A percentile compares a stretch with the other conserved stretches of the same genome.
phyloP scores from a whole-genome alignment of 2,888 invertebrate species.

The Epistrophe grossulariae region DNA sequence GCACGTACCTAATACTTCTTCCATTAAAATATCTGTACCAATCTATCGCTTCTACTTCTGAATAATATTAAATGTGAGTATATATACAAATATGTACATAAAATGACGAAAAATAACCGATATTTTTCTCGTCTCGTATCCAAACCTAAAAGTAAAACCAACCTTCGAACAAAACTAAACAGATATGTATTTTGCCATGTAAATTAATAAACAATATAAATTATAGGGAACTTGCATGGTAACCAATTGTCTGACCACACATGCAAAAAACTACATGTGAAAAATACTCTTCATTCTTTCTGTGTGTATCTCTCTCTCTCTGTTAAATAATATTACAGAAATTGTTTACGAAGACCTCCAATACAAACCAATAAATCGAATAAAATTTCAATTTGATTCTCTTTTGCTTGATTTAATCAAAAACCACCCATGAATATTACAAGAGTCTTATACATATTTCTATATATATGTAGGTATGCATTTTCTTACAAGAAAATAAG shows the following conservation, averaged over 20 bases:
- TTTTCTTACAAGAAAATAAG: background rate
- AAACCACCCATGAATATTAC: conserved; percentile 36
- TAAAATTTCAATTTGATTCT: background rate
- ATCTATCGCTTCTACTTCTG: too few species aligned
- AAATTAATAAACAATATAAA: background rate
- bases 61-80: too few species aligned
- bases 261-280: background rate
- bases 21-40: too few species aligned
- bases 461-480: background rate
- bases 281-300: too few species aligned
- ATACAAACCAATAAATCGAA: background rate
- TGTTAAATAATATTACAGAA: background rate
- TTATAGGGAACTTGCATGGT: background rate
- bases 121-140: too few species aligned
- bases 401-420: conserved; percentile 15
- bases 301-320: too few species aligned
- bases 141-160: background rate
- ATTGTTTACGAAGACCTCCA: background rate
- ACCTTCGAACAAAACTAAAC: background rate
- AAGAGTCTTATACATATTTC: background rate
- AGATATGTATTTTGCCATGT: background rate
- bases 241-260: conserved; percentile 2
- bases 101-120: too few species aligned
- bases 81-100: too few species aligned
- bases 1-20: too few species aligned